Conservation (phyloP, 2,888 invertebrate species). For the Netelia fuscicornis region DNA sequence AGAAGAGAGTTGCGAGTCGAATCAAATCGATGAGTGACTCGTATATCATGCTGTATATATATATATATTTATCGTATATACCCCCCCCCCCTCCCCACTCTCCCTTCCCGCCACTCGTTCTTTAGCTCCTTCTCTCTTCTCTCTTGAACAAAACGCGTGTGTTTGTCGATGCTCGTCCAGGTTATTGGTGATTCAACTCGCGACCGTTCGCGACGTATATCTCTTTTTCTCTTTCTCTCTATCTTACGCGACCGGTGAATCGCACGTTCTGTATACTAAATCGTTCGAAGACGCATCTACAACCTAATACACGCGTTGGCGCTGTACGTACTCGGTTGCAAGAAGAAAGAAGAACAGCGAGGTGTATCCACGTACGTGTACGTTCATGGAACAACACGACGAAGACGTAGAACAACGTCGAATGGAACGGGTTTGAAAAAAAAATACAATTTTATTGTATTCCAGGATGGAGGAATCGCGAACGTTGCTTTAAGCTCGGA, state of each 20-base stretch:
- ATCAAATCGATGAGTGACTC: slow-evolving; percentile 51
- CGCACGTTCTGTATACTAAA: slow-evolving; percentile 73
- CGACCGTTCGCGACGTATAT: slow-evolving; percentile 49
- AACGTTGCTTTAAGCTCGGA: neutral
- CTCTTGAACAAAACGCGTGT: slow-evolving; percentile 24
- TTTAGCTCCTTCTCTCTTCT: neutral
- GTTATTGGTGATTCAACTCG: slow-evolving; percentile 69
- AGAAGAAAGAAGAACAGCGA: slow-evolving; percentile 23
- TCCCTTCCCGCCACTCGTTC: neutral
- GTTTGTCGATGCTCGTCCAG: slow-evolving; percentile 23
- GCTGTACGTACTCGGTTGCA: slow-evolving; percentile 55
- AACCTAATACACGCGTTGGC: slow-evolving; percentile 69
- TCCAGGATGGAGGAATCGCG: neutral
- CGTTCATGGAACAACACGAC: neutral
- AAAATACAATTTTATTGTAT: neutral
- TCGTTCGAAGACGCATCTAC: slow-evolving; percentile 66
- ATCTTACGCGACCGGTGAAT: slow-evolving; percentile 49
- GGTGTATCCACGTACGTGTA: neutral
- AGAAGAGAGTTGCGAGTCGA: slow-evolving; percentile 37
- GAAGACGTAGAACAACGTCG: neutral
- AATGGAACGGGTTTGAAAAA: neutral
- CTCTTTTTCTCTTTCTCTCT: slow-evolving; percentile 35
- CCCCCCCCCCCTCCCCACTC: too few species aligned
- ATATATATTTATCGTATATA: neutral
- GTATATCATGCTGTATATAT: neutral